A percentile compares a stretch with the other conserved stretches of the same genome.
phyloP scores from a whole-genome alignment of 2,113 vertebrate species.

The Ciconia maguari region DNA sequence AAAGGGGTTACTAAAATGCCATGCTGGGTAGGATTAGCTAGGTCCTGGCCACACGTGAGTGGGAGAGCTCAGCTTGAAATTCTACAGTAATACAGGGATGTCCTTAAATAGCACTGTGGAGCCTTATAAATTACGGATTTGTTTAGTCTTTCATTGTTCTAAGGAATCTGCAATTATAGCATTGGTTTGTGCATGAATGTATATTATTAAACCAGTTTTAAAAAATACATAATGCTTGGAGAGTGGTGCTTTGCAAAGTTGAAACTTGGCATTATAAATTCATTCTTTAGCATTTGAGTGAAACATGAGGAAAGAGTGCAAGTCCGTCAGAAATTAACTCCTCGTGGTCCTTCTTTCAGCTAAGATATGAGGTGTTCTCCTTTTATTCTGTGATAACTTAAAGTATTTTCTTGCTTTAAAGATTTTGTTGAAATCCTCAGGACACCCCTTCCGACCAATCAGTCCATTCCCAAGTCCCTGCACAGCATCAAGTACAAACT shows the following conservation, averaged over 20 bases:
- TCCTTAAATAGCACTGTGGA: constrained; percentile 20
- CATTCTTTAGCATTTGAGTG: constrained; percentile 10
- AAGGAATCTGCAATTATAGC: constrained; percentile 23
- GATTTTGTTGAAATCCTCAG: neutral
- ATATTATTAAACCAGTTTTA: constrained; percentile 1
- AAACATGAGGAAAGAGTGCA: neutral
- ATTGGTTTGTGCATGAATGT: neutral
- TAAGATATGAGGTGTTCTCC: neutral
- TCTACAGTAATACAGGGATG: neutral
- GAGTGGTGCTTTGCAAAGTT: neutral
- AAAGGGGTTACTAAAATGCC: neutral
- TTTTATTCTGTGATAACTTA: neutral
- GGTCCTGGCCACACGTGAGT: neutral
- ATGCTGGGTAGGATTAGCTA: neutral
- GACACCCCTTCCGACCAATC: neutral
- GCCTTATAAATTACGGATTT: constrained; percentile 20
- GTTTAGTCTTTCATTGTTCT: constrained; percentile 51
- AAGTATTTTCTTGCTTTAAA: neutral
- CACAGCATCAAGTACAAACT: neutral
- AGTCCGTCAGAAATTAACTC: neutral
- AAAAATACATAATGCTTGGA: neutral
- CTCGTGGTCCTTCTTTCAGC: neutral
- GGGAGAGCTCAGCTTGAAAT: neutral
- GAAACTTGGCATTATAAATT: neutral
- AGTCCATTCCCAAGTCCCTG: neutral